Percentiles rank a stretch among this genome's conserved stretches.
These are phyloP conservation scores for Limnephilus lunatus DNA, from an alignment of 2,888 invertebrate species.

Conservation along the genomic window DNA sequence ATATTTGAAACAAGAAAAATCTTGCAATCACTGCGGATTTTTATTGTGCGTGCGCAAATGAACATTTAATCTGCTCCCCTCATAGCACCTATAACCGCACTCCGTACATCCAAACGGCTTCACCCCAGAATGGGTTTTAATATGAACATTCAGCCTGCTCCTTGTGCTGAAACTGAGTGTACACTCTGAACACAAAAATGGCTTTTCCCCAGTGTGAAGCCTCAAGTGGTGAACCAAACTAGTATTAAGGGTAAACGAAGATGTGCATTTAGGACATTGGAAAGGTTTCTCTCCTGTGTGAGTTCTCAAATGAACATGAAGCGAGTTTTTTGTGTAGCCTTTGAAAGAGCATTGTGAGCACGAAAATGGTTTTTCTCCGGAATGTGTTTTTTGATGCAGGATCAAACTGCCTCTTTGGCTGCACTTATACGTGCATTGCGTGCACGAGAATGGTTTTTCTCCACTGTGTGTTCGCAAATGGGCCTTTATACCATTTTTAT, in stretches of 20 bases:
- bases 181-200: background rate
- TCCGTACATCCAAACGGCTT: background rate
- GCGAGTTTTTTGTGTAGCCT: background rate
- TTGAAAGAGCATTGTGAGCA: background rate
- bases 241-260: background rate
- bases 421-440: conserved; percentile 35
- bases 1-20: background rate
- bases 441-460: conserved; percentile 37
- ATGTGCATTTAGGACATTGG: background rate
- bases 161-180: background rate
- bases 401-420: conserved; percentile 39
- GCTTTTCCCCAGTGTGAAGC: background rate
- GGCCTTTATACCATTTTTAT: background rate
- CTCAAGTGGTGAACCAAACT: background rate
- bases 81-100: background rate
- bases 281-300: background rate
- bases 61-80: background rate
- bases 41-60: background rate
- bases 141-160: background rate
- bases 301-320: background rate
- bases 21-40: background rate
- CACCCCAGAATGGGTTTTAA: background rate
- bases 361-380: background rate
- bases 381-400: conserved; percentile 34
- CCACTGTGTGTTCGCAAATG: conserved; percentile 38